phyloP scores from a whole-genome alignment of 2,113 vertebrate species.

The Sander vitreus region DNA sequence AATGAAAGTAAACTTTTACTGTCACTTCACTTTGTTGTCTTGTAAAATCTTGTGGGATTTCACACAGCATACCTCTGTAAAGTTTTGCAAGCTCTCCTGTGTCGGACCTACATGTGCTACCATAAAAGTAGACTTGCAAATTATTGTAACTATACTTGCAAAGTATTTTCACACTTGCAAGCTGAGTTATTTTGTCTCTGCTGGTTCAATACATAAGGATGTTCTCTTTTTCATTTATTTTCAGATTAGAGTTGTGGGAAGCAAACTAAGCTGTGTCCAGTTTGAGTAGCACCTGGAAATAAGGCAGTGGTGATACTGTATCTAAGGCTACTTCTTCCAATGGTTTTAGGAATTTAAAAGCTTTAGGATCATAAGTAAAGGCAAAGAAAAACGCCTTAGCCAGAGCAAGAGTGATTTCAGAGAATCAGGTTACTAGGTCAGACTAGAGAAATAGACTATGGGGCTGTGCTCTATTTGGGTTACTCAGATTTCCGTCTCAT shows the following conservation, averaged over 20 bases:
- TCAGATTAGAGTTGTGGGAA: background rate
- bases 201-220: background rate
- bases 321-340: conserved; percentile 7
- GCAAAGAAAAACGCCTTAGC: conserved; percentile 26
- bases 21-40: conserved; percentile 55
- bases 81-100: conserved; percentile 33
- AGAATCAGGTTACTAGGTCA: conserved; percentile 67
- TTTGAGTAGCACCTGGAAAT: conserved; percentile 5
- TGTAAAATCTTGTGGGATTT: conserved; percentile 63
- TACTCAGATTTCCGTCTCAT: conserved; percentile 46
- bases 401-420: conserved; percentile 24
- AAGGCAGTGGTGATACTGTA: background rate
- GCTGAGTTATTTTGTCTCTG: background rate
- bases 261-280: background rate
- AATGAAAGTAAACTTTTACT: conserved; percentile 61
- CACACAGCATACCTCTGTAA: conserved; percentile 47
- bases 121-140: conserved; percentile 37
- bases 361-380: conserved; percentile 21
- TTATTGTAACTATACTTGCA: background rate
- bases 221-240: background rate
- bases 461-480: conserved; percentile 41
- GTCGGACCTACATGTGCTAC: conserved; percentile 37
- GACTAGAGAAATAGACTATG: conserved; percentile 30
- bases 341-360: conserved; percentile 21
- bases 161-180: conserved; percentile 25